Base-by-base conservation (phyloP, 1,140 invertebrate species). In the Trichonephila clavata region DNA sequence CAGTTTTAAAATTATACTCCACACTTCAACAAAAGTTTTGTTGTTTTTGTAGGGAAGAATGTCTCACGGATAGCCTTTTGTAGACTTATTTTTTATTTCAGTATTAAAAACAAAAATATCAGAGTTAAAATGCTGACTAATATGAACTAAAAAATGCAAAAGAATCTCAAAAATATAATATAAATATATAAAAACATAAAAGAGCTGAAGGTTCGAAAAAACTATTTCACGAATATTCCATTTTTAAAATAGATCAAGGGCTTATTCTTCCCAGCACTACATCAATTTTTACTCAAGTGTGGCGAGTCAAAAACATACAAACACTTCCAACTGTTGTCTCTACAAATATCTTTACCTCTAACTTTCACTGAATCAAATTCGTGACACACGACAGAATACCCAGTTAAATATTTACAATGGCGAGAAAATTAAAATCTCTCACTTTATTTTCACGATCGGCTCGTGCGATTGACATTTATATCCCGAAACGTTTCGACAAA, bases 341-440 rank as follows among this genome's bases (percentile, higher is more conserved):
- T 10, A 65, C 7, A 24, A 24, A 24, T n/a, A 10, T 65, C 10
- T n/a, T 13, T 10, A 0, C 21, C 8, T n/a, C 21, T 7, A 65
- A 10, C n/a, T 65, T 65, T 65, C n/a, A n/a, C n/a, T 21, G n/a
- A 10, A 10, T 65, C 21, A n/a, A 24, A 14, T n/a, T n/a, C 63
- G 63, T 65, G 63, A 65, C 50, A 50, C 50, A 50, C 50, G 63
- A 10, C 8, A n/a, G 20, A 63, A n/a, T 10, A 7, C n/a, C 8
- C 63, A n/a, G 2, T 7, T 10, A 65, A 10, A 7, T 3, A 32
- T 2, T 65, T 65, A 65, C n/a, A 65, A 65, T 24, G 5, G 63
- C 10, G 61, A 65, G 63, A 65, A 65, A 65, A 65, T 65, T 65
- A 65, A 65, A 65, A 65, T 65, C 24, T 65, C 63, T n/a, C n/a